Percentiles rank a stretch among this genome's conserved stretches.
Evolutionary conservation across 1,140 invertebrate genomes (phyloP).

Genomic region (Drosophila insularis): DNA sequence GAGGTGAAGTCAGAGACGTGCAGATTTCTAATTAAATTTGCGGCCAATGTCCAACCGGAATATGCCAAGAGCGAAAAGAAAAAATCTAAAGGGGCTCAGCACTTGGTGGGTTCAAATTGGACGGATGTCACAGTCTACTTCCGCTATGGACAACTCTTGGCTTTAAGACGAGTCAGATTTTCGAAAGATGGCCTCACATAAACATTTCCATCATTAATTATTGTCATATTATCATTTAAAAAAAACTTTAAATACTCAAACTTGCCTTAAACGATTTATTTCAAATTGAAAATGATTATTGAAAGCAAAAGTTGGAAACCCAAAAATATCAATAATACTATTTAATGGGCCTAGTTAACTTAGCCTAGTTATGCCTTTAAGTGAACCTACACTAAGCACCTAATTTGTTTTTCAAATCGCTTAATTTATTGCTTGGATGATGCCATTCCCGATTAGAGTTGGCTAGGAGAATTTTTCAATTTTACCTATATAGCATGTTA

Average conservation of each 20-base stretch:
- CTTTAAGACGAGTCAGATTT: background rate
- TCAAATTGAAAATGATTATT: background rate
- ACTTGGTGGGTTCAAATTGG: slow-evolving; percentile 7
- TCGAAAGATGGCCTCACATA: background rate
- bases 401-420: too few relatives aligned
- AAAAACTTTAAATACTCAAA: slow-evolving; percentile 28
- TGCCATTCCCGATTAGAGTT: background rate
- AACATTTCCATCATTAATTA: background rate
- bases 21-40: slow-evolving; percentile 74
- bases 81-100: slow-evolving; percentile 18
- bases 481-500: background rate
- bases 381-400: too few relatives aligned
- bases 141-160: background rate
- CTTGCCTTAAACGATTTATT: background rate
- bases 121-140: slow-evolving; percentile 31
- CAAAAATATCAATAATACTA: too few relatives aligned
- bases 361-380: too few relatives aligned
- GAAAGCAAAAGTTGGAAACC: too few relatives aligned
- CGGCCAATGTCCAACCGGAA: slow-evolving; percentile 68
- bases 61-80: slow-evolving; percentile 36
- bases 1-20: slow-evolving; percentile 32
- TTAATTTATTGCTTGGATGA: too few relatives aligned
- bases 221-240: background rate
- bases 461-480: background rate
- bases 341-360: too few relatives aligned